Evolutionary conservation across 1,140 invertebrate genomes (phyloP), one percentile per base, ranked within the genome.

Genomic region (Teleopsis dalmanni): DNA sequence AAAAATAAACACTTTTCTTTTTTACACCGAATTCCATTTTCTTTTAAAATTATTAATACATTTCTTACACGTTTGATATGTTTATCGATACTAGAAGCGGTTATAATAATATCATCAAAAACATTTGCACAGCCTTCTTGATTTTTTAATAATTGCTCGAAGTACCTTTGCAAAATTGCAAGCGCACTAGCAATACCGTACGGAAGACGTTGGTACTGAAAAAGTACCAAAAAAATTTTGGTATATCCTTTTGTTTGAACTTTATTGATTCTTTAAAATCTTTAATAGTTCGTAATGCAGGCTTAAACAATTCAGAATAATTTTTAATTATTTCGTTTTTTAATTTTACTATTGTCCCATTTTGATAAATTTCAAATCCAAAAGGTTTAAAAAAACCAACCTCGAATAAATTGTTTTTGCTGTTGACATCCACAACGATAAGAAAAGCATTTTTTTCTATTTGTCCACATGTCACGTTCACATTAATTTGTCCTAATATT

Each of bases 201-300:
- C n/a, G n/a, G n/a, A n/a, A n/a, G 58, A 51, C 48, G 48, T 61
- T 38, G 60, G 60, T 35, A 52, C 35, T 27, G n/a, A 14, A 34
- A 14, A 38, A 13, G 9, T 19, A 22, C 26, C 11, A 22, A 23
- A 35, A 43, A 48, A 48, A 48, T 36, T 31, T 42, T 23, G 45
- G 33, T 14, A 11, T 5, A 33, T 16, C 43, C 16, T 46, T 18
- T 19, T 9, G 7, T 38, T 46, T 51, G 26, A 44, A 26, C n/a
- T 9, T 19, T 16, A 44, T 8, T n/a, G n/a, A n/a, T n/a, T 42
- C 35, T 33, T 48, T 48, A 35, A 48, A 34, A 19, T 31, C 3
- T 14, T 48, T 42, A 3, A 41, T 13, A 8, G 27, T 41, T 21
- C 47, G 37, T n/a, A 48, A 26, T 2, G 25, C 13, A 22, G 14